Conservation (phyloP, 2,888 invertebrate species). For the Neoitamus cyanurus region DNA sequence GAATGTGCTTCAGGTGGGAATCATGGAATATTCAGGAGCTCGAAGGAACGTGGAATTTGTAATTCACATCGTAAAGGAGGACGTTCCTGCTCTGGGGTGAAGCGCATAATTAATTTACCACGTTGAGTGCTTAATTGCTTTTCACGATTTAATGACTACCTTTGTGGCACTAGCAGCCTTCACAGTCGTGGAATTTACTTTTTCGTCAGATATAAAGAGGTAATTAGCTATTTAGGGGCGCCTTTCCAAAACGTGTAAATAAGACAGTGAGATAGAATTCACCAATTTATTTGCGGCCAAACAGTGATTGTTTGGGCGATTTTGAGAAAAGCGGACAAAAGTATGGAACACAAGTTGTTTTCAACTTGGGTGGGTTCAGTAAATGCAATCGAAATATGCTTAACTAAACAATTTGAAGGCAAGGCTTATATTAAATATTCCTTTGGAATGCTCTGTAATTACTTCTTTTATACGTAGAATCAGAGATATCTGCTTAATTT, state of each 20-base stretch:
- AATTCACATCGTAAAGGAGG: not conserved
- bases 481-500: too few relatives aligned
- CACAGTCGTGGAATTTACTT: not conserved
- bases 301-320: too few relatives aligned
- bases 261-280: too few relatives aligned
- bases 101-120: not conserved
- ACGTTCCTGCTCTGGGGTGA: not conserved
- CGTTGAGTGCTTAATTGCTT: conserved; percentile 5
- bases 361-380: too few relatives aligned
- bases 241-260: not conserved
- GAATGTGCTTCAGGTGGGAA: not conserved
- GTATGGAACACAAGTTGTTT: too few relatives aligned
- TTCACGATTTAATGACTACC: conserved; percentile 1
- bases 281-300: too few relatives aligned
- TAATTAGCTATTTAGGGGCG: not conserved
- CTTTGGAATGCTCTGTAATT: too few relatives aligned
- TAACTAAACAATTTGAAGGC: too few relatives aligned
- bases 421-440: too few relatives aligned
- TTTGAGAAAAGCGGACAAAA: too few relatives aligned
- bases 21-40: not conserved
- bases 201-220: not conserved
- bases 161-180: not conserved
- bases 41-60: not conserved
- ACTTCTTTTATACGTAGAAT: too few relatives aligned
- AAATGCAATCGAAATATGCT: too few relatives aligned